phyloP scores from a whole-genome alignment of 2,888 invertebrate species.

The Platycnemis pennipes region DNA sequence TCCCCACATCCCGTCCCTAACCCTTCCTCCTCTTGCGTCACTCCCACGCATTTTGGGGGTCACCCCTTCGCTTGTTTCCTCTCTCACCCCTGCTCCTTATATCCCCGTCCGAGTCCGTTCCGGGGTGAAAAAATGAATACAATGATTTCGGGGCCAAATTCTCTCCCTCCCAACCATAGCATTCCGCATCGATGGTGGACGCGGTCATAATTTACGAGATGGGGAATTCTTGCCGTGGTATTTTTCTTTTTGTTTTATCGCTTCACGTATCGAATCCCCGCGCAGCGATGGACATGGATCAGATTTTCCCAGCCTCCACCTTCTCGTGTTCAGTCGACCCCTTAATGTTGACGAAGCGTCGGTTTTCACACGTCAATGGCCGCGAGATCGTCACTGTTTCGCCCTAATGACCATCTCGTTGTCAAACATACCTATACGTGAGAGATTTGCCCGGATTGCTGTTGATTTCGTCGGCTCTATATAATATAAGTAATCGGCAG shows the following conservation, averaged over 20 bases:
- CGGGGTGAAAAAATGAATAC: neutral
- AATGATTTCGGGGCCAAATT: neutral
- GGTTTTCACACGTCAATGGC: neutral
- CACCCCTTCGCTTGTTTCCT: neutral
- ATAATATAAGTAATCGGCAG: too few species aligned
- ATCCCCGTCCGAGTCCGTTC: neutral
- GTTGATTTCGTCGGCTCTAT: too few species aligned
- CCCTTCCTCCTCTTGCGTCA: neutral
- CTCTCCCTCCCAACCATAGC: neutral
- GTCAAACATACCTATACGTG: neutral
- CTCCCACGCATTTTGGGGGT: neutral
- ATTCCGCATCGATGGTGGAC: neutral
- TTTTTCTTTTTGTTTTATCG: neutral
- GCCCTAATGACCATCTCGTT: neutral
- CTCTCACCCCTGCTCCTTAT: too few species aligned
- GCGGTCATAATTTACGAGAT: neutral
- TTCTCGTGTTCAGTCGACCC: neutral
- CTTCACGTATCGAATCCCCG: neutral
- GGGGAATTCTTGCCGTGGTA: neutral
- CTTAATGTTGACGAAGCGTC: neutral
- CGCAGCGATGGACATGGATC: neutral
- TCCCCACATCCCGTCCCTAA: neutral
- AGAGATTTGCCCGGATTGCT: too few species aligned
- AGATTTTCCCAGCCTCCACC: neutral
- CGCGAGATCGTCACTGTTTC: neutral